Base-by-base conservation (phyloP, 2,888 invertebrate species). In the Drosophila helvetica region DNA sequence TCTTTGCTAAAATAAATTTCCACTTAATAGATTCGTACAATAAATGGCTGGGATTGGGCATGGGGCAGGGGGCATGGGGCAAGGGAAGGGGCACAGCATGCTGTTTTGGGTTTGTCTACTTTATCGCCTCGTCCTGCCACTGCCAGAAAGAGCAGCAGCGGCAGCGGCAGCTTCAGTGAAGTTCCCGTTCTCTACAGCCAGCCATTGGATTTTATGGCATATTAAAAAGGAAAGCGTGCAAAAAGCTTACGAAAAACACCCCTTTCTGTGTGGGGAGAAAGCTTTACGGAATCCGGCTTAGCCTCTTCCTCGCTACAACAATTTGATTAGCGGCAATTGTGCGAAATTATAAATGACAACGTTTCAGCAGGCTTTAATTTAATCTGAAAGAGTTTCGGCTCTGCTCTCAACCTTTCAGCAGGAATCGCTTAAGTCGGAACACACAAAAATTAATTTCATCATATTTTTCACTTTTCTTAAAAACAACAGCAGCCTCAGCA, bases 1-100 rank as follows among this genome's bases (percentile, higher is more conserved):
- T 67, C 65, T 71, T 80, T 78, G 81, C 82, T 78, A 80, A 86
- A 84, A 89, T 86, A 89, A 89, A 89, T 89, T 89, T 87, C 79
- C 84, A 86, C 88, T 87, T 87, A 87, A 87, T 87, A 87, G 86
- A 87, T 89, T 87, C 84, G 86, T 80, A 86, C 77, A 78, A 85
- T 86, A 75, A 61, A 77, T 77, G 79, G 64, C 58, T 68, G 58
- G 60, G 7, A 7, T 3, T 0, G 4, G 18, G 43, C 10, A 1
- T 22, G 8, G 10, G 15, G 43, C 10, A 1, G 17, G 8, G 10
- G 15, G 55, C 30, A 10, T 27, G 12, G 33, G 33, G 22, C 38
- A 51, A 5, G 15, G 55, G 3, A 2, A 10, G 33, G 12, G 33
- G 17, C 38, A 51, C 70, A 61, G 64, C 69, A 62, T 62, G 79